Conservation (phyloP, 2,888 invertebrate species). For the Cotesia congregata region DNA sequence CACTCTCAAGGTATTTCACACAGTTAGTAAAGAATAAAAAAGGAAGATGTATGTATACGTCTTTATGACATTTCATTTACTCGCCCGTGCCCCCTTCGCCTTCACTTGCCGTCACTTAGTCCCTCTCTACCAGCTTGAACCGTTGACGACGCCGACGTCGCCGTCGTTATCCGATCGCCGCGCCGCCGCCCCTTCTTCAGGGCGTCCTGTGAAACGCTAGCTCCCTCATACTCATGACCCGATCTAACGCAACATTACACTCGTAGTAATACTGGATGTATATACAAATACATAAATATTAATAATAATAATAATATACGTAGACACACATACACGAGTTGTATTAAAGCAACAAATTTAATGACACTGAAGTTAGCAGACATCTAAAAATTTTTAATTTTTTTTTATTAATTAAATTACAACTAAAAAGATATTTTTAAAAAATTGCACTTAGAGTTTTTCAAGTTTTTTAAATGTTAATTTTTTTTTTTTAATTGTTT, state of each 20-base stretch:
- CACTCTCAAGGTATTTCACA: conserved; percentile 22
- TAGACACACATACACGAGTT: conserved; percentile 38
- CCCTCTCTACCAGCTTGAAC: conserved; percentile 29
- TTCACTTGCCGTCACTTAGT: conserved; percentile 25
- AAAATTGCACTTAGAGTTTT: too few species aligned
- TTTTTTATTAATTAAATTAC: too few species aligned
- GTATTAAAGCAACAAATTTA: conserved; percentile 12
- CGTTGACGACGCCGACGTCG: conserved; percentile 47
- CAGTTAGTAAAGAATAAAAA: conserved; percentile 31
- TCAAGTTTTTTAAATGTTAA: too few species aligned
- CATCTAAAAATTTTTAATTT: too few species aligned
- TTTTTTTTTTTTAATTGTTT: too few species aligned
- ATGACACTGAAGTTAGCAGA: too few species aligned
- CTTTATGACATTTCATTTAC: conserved; percentile 52
- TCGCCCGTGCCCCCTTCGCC: conserved; percentile 34
- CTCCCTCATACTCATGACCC: conserved; percentile 39
- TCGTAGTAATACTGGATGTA: neutral
- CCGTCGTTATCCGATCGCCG: conserved; percentile 47
- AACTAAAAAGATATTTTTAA: too few species aligned
- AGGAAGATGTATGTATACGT: conserved; percentile 44
- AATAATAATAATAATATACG: neutral
- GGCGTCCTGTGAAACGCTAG: conserved; percentile 36
- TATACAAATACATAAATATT: neutral
- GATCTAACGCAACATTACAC: conserved; percentile 34
- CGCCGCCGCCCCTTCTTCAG: conserved; percentile 48